Percentiles rank a stretch among this genome's conserved stretches.
Evolutionary conservation across 2,888 invertebrate genomes (phyloP).

Genomic region (Cremastobaeus sp.): DNA sequence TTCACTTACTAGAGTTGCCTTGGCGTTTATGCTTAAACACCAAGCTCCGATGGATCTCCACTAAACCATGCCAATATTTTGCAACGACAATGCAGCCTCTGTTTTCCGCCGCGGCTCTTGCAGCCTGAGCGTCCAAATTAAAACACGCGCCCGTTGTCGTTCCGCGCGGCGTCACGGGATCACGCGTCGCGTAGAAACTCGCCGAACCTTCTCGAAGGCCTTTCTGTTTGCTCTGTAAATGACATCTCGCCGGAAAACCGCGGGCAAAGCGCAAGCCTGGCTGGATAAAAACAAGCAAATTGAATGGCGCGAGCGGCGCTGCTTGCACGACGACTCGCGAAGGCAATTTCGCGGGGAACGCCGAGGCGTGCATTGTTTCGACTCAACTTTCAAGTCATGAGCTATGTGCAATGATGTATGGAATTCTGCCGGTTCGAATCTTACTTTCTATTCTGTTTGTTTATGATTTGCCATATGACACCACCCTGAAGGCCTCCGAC

Average conservation of each 20-base stretch:
- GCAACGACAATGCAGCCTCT: conserved; percentile 65
- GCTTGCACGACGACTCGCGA: no score
- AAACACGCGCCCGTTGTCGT: no score
- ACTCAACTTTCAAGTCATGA: conserved; percentile 13
- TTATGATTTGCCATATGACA: conserved; percentile 67
- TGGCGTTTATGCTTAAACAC: conserved; percentile 60
- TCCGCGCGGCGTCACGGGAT: conserved; percentile 3
- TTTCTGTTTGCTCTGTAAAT: conserved; percentile 5
- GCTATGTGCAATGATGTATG: conserved; percentile 38
- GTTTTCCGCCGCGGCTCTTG: conserved; percentile 35
- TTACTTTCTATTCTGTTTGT: conserved; percentile 63
- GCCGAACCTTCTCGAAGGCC: conserved; percentile 18
- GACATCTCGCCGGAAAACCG: conserved; percentile 9
- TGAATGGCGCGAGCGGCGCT: no score
- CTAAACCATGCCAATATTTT: conserved; percentile 64
- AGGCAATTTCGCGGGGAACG: no score
- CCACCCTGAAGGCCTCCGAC: conserved; percentile 74
- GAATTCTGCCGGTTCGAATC: conserved; percentile 61
- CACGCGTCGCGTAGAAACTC: conserved; percentile 22
- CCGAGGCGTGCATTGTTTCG: conserved; percentile 11
- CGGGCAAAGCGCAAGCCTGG: no score
- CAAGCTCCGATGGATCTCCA: conserved; percentile 75
- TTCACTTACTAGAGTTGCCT: conserved; percentile 43
- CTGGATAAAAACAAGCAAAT: no score
- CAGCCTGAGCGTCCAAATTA: no score